A percentile compares a stretch with the other conserved stretches of the same genome.
These are phyloP conservation scores for Galleria mellonella DNA, from an alignment of 1,140 invertebrate species.

Conservation along the genomic window DNA sequence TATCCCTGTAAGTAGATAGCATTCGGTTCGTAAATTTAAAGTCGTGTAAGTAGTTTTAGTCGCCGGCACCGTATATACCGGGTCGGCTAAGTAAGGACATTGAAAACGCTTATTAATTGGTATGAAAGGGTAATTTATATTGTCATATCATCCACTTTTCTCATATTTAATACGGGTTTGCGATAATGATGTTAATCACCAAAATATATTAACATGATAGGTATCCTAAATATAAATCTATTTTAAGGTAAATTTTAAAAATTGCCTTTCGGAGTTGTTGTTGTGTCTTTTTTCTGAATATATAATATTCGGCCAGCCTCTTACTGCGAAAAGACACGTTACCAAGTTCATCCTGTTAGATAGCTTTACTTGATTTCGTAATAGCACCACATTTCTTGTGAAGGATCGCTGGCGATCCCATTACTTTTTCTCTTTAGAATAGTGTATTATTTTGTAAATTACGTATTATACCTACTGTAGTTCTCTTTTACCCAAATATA, in stretches of 20 bases:
- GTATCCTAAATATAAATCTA: slow-evolving; percentile 65
- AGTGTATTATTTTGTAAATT: slow-evolving; percentile 62
- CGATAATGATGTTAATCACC: slow-evolving; percentile 73
- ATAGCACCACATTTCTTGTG: slow-evolving; percentile 60
- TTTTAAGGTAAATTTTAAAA: slow-evolving; percentile 68
- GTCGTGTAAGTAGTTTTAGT: slow-evolving; percentile 67
- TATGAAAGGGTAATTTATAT: slow-evolving; percentile 75
- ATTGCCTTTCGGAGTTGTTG: slow-evolving; percentile 65
- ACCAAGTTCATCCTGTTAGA: slow-evolving; percentile 46
- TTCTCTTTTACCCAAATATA: slow-evolving; percentile 36
- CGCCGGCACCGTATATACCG: slow-evolving; percentile 51
- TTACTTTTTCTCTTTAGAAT: slow-evolving; percentile 59
- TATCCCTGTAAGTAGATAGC: slow-evolving; percentile 65
- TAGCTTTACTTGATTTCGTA: slow-evolving; percentile 62
- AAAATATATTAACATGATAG: slow-evolving; percentile 68
- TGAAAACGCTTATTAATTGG: slow-evolving; percentile 75
- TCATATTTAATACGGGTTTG: slow-evolving; percentile 73
- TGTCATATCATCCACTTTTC: slow-evolving; percentile 74
- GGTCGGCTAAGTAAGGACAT: slow-evolving; percentile 68
- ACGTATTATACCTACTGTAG: slow-evolving; percentile 36
- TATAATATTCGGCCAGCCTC: slow-evolving; percentile 56
- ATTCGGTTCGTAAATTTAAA: slow-evolving; percentile 61
- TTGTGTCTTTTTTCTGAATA: slow-evolving; percentile 65
- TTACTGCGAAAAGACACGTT: slow-evolving; percentile 34
- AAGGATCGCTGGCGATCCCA: slow-evolving; percentile 67